Evolutionary conservation across 2,888 invertebrate genomes (phyloP), one percentile per base, ranked within the genome.

Genomic region (Ceraclea dissimilis): DNA sequence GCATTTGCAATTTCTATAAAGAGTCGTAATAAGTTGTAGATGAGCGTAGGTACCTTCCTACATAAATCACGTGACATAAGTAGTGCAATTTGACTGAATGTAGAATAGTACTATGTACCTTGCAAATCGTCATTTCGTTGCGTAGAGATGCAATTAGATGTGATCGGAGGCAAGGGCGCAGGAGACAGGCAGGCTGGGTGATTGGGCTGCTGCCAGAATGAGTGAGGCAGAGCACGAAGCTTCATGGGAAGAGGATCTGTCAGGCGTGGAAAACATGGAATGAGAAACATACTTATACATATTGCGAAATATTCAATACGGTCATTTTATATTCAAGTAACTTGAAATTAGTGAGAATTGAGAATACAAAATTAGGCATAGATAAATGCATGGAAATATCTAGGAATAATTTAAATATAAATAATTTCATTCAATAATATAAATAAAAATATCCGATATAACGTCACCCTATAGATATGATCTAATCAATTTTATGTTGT

Each of bases 181-280:
- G 76, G 76, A 1, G 76, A 72, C 31, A 72, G 66, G 21, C 68
- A 65, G 47, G 69, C 67, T 0, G 75, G 68, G 52, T 70, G 67
- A 63, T 78, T 78, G 2, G 78, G 78, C 61, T 78, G 76, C 65
- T 75, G 74, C 78, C 78, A 78, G 65, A 78, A 78, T 11, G 77
- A 77, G 64, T 72, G 73, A 10, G 78, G 78, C 56, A 78, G 66
- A 2, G 78, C 77, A 44, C 78, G 65, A 60, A 75, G 64, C 63
- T 75, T 71, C 77, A 78, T 78, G 10, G 78, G 78, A 50, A 78
- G 63, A 1, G 77, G 75, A 51, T 76, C 78, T 76, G 39, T 18
- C 5, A 20, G 18, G 39, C 13, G 13, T 11, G 2, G 8, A 26
- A 26, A 4, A 26, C n/a, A n/a, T n/a, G n/a, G n/a, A n/a, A n/a